Evolutionary conservation across 2,113 vertebrate genomes (phyloP).

Genomic region (Atlantisia rogersi): DNA sequence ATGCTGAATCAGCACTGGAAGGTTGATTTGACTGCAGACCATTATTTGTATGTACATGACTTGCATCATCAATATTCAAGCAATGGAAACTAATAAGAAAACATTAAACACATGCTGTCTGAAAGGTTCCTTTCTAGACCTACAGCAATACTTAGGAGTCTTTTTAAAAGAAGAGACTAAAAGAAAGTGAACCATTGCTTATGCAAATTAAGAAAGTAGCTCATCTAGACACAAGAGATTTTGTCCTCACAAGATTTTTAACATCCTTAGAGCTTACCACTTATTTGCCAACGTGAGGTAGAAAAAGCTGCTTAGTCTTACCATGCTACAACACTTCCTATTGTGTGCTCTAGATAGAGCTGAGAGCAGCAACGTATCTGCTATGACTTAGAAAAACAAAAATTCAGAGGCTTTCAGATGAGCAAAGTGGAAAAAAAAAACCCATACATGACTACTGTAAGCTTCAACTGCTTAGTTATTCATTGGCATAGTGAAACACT

Average conservation of each 20-base stretch:
- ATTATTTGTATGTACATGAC: not conserved
- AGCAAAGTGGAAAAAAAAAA: constrained; percentile 15
- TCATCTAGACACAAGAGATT: not conserved
- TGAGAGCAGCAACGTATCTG: not conserved
- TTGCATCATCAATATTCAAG: not conserved
- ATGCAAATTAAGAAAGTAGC: not conserved
- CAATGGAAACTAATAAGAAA: not conserved
- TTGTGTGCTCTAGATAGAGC: constrained; percentile 4
- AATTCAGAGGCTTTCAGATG: constrained; percentile 20
- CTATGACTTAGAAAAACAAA: not conserved
- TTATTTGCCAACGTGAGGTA: not conserved
- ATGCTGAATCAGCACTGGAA: constrained; percentile 6
- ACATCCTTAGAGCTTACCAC: not conserved
- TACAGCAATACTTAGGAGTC: not conserved
- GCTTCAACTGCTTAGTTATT: constrained; percentile 62
- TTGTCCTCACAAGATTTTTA: not conserved
- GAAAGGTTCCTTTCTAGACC: not conserved
- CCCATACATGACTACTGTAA: constrained; percentile 10
- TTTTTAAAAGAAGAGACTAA: not conserved
- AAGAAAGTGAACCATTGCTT: not conserved
- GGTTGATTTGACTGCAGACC: not conserved
- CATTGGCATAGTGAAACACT: constrained; percentile 35
- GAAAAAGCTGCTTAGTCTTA: not conserved
- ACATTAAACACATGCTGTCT: not conserved
- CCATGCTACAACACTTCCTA: not conserved